Conservation (phyloP, 1,140 invertebrate species). For the Drosophila trapezifrons region DNA sequence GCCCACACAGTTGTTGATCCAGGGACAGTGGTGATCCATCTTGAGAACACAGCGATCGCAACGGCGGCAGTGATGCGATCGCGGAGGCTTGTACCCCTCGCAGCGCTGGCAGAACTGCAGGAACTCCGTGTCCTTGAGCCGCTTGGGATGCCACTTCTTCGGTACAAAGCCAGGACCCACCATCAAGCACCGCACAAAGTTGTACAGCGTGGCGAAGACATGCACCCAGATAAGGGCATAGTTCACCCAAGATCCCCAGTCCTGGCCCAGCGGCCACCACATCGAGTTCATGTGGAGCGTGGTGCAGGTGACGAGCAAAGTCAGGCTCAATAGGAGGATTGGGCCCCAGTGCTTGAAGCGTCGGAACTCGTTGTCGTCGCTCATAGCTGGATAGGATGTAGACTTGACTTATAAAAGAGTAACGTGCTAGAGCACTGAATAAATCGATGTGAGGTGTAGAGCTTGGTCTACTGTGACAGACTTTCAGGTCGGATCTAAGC, state of each 20-base stretch:
- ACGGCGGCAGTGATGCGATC: slow-evolving; percentile 98
- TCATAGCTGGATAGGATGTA: not conserved
- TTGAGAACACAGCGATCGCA: slow-evolving; percentile 96
- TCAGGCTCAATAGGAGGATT: not conserved
- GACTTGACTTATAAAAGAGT: not conserved
- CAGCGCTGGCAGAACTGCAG: slow-evolving; percentile 95
- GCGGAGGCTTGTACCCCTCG: slow-evolving; percentile 95
- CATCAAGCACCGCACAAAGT: slow-evolving; percentile 38
- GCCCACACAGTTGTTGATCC: slow-evolving; percentile 89
- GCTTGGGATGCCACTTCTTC: slow-evolving; percentile 23
- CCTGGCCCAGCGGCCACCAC: slow-evolving; percentile 36
- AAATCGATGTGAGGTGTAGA: not conserved
- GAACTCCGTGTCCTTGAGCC: slow-evolving; percentile 48
- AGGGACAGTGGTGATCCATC: slow-evolving; percentile 98
- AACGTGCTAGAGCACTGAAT: not conserved
- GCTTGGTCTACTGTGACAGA: not conserved
- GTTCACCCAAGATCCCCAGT: not conserved
- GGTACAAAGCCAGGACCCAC: slow-evolving; percentile 53
- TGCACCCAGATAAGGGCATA: slow-evolving; percentile 27
- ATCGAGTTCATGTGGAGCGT: slow-evolving; percentile 33
- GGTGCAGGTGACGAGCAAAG: not conserved
- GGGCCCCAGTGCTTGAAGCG: slow-evolving; percentile 65
- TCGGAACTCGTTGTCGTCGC: slow-evolving; percentile 1
- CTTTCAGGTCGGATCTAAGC: not conserved
- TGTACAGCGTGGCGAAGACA: slow-evolving; percentile 15